Evolutionary conservation across 2,888 invertebrate genomes (phyloP).

Genomic region (Dicyrtomina minuta): DNA sequence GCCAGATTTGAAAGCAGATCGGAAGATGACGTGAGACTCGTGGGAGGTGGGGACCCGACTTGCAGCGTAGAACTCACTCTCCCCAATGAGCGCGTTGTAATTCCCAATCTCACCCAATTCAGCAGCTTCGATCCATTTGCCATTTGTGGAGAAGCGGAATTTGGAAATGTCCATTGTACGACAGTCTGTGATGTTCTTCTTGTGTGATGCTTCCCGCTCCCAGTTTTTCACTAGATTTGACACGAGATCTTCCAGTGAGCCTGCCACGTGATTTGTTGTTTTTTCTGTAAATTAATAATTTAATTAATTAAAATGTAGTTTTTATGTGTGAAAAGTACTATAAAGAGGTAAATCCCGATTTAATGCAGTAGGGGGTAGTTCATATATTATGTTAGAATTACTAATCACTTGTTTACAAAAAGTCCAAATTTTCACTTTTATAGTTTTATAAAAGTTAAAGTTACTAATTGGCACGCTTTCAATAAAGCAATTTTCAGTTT

Average conservation of each 20-base stretch:
- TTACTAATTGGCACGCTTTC: no score
- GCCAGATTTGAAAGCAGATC: conserved; percentile 37
- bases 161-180: conserved; percentile 32
- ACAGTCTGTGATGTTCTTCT: conserved; percentile 46
- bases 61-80: conserved; percentile 53
- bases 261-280: conserved; percentile 50
- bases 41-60: conserved; percentile 44
- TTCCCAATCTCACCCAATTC: conserved; percentile 48
- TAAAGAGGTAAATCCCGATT: no score
- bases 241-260: conserved; percentile 55
- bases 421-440: no score
- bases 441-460: no score
- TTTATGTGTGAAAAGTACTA: no score
- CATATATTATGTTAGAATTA: no score
- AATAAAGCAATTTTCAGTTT: no score
- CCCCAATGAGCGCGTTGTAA: conserved; percentile 54
- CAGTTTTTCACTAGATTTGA: conserved; percentile 56
- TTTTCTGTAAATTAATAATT: conserved; percentile 38
- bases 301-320: not conserved
- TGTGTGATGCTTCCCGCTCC: conserved; percentile 56
- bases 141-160: conserved; percentile 39
- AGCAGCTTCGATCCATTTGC: conserved; percentile 15
- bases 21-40: conserved; percentile 52
- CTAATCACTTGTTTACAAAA: no score
- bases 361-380: no score